These are phyloP conservation scores for Prosopocoilus inquinatus DNA, from an alignment of 2,888 invertebrate species.

Conservation along the genomic window DNA sequence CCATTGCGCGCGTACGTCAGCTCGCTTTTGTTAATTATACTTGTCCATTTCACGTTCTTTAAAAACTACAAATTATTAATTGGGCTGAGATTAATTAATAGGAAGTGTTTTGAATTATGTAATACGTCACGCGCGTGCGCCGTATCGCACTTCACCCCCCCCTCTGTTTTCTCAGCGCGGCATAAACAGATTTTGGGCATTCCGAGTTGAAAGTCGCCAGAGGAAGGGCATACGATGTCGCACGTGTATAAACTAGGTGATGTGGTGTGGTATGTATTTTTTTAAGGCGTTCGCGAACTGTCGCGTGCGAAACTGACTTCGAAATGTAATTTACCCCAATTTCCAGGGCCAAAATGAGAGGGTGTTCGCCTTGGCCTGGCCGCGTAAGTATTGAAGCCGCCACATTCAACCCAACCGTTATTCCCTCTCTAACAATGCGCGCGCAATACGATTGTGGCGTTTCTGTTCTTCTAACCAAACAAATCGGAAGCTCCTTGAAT, in stretches of 20 bases:
- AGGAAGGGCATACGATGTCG: slow-evolving; percentile 48
- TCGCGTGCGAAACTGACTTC: slow-evolving; percentile 2
- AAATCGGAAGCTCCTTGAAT: too few relatives aligned
- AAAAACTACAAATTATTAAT: too few relatives aligned
- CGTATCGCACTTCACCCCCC: not conserved
- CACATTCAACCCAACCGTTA: slow-evolving; percentile 50
- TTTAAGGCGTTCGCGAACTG: slow-evolving; percentile 6
- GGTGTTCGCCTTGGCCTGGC: slow-evolving; percentile 95
- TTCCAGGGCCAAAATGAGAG: slow-evolving; percentile 96
- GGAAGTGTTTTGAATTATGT: too few relatives aligned
- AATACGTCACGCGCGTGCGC: not conserved
- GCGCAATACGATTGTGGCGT: slow-evolving; percentile 25
- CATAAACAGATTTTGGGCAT: slow-evolving; percentile 20
- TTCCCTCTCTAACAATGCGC: slow-evolving; percentile 40
- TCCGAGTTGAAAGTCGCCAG: slow-evolving; percentile 12
- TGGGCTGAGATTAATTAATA: too few relatives aligned
- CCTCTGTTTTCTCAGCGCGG: slow-evolving; percentile 15
- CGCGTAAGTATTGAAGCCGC: slow-evolving; percentile 70
- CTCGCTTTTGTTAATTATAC: too few relatives aligned
- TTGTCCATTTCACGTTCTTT: too few relatives aligned
- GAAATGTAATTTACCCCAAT: slow-evolving; percentile 10
- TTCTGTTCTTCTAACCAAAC: too few relatives aligned
- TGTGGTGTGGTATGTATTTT: slow-evolving; percentile 64
- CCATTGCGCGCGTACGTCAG: too few relatives aligned
- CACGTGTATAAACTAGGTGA: slow-evolving; percentile 64